Evolutionary conservation across 2,113 vertebrate species (phyloP).

Genomic region (Ceyx cyanopectus): DNA sequence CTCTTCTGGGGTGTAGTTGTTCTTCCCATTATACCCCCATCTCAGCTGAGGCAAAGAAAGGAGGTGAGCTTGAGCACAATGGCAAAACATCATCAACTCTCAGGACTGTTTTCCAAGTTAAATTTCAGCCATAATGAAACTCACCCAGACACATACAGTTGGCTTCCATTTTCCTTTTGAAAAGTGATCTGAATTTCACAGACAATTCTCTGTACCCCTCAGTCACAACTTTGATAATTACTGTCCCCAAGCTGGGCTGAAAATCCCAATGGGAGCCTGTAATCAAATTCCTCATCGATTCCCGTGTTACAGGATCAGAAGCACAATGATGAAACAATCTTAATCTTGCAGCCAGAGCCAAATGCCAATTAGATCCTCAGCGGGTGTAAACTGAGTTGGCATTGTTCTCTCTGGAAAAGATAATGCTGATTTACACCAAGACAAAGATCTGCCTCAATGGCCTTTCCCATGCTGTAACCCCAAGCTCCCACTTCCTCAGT

Average conservation of each 20-base stretch:
- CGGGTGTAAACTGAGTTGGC: conserved; percentile 26
- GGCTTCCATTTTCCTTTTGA: conserved; percentile 55
- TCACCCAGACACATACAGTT: not conserved
- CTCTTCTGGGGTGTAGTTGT: not conserved
- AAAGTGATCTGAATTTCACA: conserved; percentile 43
- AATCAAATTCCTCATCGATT: conserved; percentile 64
- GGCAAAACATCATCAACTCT: not conserved
- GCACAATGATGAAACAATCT: conserved; percentile 50
- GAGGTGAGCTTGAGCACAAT: not conserved
- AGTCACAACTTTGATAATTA: conserved; percentile 56
- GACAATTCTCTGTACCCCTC: conserved; percentile 36
- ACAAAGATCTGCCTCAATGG: not conserved
- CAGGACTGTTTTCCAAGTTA: conserved; percentile 35
- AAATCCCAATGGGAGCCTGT: conserved; percentile 45
- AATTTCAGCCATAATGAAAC: conserved; percentile 48
- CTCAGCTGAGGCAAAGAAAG: not conserved
- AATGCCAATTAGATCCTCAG: conserved; percentile 59
- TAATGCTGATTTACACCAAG: conserved; percentile 19
- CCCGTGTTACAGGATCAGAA: conserved; percentile 28
- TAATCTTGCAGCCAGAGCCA: conserved; percentile 51
- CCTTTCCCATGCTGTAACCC: not conserved
- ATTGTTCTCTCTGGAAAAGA: conserved; percentile 40
- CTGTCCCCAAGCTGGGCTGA: not conserved
- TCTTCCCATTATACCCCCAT: not conserved
- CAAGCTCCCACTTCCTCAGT: not conserved